phyloP scores from a whole-genome alignment of 2,113 vertebrate species.

The Brachypodius melanocephalos region DNA sequence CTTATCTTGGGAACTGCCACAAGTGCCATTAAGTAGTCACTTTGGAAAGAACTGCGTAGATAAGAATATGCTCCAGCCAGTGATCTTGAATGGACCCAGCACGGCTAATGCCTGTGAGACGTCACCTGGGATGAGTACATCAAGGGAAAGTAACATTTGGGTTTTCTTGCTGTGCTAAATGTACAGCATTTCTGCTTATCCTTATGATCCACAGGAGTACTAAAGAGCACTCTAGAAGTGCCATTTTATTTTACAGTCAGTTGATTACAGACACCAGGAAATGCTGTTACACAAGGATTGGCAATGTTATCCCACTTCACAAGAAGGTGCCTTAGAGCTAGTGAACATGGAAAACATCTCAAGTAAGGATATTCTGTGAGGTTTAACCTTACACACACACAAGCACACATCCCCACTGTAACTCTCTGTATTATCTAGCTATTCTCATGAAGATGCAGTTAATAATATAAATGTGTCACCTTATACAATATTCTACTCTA shows the following conservation, averaged over 20 bases:
- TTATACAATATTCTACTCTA: background rate
- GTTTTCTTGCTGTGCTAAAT: background rate
- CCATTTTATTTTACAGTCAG: background rate
- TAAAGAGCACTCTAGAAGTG: background rate
- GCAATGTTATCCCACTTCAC: background rate
- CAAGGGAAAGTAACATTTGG: background rate
- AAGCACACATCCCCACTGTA: background rate
- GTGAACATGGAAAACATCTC: background rate
- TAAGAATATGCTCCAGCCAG: background rate
- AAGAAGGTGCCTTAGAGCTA: background rate
- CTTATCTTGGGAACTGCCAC: background rate
- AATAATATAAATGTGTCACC: background rate
- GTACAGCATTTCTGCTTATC: background rate
- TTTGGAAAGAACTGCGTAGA: background rate
- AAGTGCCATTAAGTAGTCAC: accelerated
- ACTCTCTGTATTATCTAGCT: background rate
- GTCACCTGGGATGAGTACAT: background rate
- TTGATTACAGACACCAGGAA: background rate
- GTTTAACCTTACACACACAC: background rate
- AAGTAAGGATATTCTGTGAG: background rate
- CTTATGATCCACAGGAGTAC: background rate
- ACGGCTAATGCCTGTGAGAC: background rate
- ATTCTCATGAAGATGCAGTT: background rate
- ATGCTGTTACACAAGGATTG: background rate
- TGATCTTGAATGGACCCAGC: background rate